Conservation (phyloP, 2,888 invertebrate genomes). For the Galerucella pusilla region DNA sequence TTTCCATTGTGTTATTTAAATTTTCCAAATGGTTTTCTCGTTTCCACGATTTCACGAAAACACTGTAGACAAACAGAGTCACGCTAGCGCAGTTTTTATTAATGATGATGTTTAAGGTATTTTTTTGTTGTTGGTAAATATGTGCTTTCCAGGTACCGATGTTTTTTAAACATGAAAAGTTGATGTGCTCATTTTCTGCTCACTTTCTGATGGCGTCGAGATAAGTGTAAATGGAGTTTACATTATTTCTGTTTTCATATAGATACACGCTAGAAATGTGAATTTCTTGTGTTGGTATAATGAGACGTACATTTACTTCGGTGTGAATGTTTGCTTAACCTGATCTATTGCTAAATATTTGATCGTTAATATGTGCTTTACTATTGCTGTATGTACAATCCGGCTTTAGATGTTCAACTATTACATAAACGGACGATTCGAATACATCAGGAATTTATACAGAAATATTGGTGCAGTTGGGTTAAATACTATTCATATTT, state of each 20-base stretch:
- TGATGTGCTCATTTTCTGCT: conserved; percentile 29
- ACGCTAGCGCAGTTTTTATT: conserved; percentile 13
- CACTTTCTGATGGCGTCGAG: conserved; percentile 25
- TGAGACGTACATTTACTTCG: background rate
- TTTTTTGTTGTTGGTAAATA: conserved; percentile 9
- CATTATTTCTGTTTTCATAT: conserved; percentile 16
- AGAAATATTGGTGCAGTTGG: too few relatives aligned
- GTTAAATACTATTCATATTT: too few relatives aligned
- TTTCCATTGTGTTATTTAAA: conserved; percentile 27
- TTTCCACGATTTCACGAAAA: conserved; percentile 19
- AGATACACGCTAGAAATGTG: background rate
- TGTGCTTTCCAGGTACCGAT: conserved; percentile 8
- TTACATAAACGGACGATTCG: too few relatives aligned
- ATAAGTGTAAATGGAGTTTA: conserved; percentile 30
- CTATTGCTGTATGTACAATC: background rate
- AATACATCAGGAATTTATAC: too few relatives aligned
- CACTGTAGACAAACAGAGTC: conserved; percentile 11
- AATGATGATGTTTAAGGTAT: conserved; percentile 16
- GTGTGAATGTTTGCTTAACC: background rate
- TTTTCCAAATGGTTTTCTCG: conserved; percentile 30
- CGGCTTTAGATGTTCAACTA: too few relatives aligned
- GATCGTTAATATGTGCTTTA: background rate
- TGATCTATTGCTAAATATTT: conserved; percentile 1
- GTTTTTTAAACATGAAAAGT: conserved; percentile 21
- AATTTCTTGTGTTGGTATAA: background rate